Percentiles rank a stretch among this genome's conserved stretches.
Evolutionary conservation across 2,113 vertebrate genomes (phyloP).

Genomic region (Tachuris rubrigastra): DNA sequence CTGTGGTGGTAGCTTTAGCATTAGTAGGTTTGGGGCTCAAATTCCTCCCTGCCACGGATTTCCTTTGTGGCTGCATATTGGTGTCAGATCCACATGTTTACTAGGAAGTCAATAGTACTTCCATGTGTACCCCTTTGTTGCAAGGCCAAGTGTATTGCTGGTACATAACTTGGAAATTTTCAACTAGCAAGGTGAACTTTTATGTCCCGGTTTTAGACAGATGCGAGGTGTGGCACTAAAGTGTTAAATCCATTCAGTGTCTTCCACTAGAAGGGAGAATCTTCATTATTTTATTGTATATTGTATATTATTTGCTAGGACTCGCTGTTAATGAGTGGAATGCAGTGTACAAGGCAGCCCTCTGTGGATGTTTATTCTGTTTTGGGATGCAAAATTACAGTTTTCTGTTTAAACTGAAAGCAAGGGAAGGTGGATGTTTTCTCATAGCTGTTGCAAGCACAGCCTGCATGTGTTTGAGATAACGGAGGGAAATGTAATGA

Average conservation of each 20-base stretch:
- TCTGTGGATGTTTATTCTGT: not conserved
- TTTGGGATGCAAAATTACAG: not conserved
- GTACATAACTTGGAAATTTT: not conserved
- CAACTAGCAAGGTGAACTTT: not conserved
- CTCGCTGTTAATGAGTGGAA: not conserved
- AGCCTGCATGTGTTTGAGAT: not conserved
- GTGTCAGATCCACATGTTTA: not conserved
- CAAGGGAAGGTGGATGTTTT: not conserved
- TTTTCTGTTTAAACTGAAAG: not conserved
- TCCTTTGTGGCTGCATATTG: not conserved
- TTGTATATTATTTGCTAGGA: not conserved
- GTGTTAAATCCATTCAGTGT: not conserved
- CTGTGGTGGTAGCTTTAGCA: not conserved
- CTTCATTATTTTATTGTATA: not conserved
- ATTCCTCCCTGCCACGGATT: not conserved
- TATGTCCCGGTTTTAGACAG: not conserved
- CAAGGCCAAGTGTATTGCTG: not conserved
- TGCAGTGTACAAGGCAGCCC: not conserved
- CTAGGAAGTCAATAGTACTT: not conserved
- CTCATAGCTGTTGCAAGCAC: not conserved
- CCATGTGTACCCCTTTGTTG: not conserved
- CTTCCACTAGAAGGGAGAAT: not conserved
- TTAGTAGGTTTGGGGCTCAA: not conserved
- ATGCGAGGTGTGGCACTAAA: not conserved
- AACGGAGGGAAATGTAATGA: not conserved